Conservation (phyloP, 2,888 invertebrate genomes). For the Rhodophaea formosa region DNA sequence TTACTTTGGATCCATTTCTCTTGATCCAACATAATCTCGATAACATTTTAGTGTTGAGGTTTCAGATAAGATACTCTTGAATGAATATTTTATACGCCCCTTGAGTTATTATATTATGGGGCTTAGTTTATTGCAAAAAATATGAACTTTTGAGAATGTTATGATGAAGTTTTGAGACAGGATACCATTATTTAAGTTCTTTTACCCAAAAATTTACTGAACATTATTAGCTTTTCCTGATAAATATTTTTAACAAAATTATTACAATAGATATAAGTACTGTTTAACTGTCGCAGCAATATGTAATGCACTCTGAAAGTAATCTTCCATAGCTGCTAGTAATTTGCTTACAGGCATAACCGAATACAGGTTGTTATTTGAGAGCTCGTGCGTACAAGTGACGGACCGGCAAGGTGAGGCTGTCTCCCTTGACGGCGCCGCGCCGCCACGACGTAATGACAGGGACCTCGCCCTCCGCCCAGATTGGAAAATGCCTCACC, state of each 20-base stretch:
- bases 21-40: constrained; percentile 30
- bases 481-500: constrained; percentile 69
- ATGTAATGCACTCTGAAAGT: too few relatives aligned
- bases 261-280: too few relatives aligned
- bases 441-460: constrained; percentile 56
- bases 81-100: constrained; percentile 10
- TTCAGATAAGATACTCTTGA: constrained; percentile 17
- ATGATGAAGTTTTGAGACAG: not conserved
- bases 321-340: too few relatives aligned
- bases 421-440: constrained; percentile 47
- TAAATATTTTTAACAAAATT: too few relatives aligned
- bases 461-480: constrained; percentile 49
- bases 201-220: too few relatives aligned
- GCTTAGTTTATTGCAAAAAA: not conserved
- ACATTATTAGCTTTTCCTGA: too few relatives aligned
- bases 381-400: not conserved
- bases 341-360: not conserved
- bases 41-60: constrained; percentile 27
- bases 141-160: not conserved
- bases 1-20: constrained; percentile 34
- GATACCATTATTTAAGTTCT: too few relatives aligned
- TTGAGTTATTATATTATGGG: not conserved
- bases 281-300: too few relatives aligned
- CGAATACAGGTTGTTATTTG: not conserved
- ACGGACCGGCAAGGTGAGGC: constrained; percentile 38